Base-by-base conservation (phyloP, 2,888 invertebrate species). In the Catonia carolina region DNA sequence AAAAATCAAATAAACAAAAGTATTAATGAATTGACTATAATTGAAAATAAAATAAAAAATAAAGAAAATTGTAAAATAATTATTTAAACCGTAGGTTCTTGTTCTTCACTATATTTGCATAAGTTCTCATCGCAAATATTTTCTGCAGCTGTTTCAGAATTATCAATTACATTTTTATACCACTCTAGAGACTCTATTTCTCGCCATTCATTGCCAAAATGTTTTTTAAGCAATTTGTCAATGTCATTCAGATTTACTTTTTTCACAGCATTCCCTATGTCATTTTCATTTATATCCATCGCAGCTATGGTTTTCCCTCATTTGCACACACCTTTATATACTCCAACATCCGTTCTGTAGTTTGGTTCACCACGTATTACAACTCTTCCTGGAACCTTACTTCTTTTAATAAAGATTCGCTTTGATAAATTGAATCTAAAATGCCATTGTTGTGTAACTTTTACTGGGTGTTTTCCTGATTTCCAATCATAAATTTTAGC, bases 401-500 rank as follows among this genome's bases (percentile, higher is more conserved):
- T 41, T 41, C 18, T 18, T 41, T 41, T 41, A n/a, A 41, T 41
- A 12, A 20, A 41, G 10, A 41, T 41, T 41, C 41, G 41, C 31
- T 56, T 56, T 1, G 56, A 50, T 33, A 50, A 50, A 23, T 42
- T 27, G 14, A 54, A 54, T n/a, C 47, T 54, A 33, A 54, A 54
- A 35, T 54, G 54, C 54, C 48, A 56, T 14, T 17, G 27, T 53
- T 35, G 20, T 2, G n/a, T 35, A 18, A 31, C 20, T 18, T 4
- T 41, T 10, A 41, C n/a, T n/a, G n/a, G n/a, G n/a, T 41, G 12
- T 41, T 41, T 18, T n/a, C 35, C 51, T 35, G 48, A 20, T 58
- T 64, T 65, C 59, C 60, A 63, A 35, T 63, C 59, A 51, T 39
- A 47, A 15, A 58, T 47, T 51, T 37, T 41, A 42, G 55, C 56